A percentile compares a stretch with the other conserved stretches of the same genome.
These are phyloP conservation scores for Daptonema setosum DNA, from an alignment of 2,888 invertebrate genomes.

Conservation along the genomic window DNA sequence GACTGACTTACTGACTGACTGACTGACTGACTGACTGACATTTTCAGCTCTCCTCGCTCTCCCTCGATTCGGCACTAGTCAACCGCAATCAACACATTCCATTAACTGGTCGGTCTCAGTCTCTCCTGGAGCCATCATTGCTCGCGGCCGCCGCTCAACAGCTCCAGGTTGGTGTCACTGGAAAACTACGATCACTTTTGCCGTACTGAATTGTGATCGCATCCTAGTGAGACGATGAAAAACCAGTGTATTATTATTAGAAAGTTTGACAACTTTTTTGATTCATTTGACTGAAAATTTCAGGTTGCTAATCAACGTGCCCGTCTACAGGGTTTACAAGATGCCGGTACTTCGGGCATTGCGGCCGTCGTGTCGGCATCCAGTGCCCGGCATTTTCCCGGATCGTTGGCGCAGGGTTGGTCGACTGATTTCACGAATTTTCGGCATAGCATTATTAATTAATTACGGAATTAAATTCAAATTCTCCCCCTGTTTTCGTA, in stretches of 20 bases:
- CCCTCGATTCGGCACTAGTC: not conserved
- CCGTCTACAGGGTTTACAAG: no score
- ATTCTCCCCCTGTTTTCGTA: no score
- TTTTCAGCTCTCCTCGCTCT: not conserved
- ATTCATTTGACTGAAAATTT: not conserved
- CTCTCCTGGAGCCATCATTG: not conserved
- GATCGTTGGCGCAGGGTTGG: not conserved
- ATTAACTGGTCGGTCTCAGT: not conserved
- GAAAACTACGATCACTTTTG: no score
- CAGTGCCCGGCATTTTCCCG: not conserved
- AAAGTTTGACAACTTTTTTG: no score
- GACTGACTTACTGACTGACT: not conserved
- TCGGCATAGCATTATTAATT: no score
- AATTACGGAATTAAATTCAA: no score
- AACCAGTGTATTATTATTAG: no score
- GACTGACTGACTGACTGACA: not conserved
- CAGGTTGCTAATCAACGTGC: not conserved
- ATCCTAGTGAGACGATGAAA: not conserved
- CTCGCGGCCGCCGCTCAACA: not conserved
- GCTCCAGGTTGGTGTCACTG: no score
- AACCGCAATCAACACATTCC: not conserved
- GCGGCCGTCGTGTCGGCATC: no score
- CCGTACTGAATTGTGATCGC: no score
- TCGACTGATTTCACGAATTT: no score
- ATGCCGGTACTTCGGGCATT: no score